Evolutionary conservation across 2,113 vertebrate genomes (phyloP).

Genomic region (Laterallus jamaicensis): DNA sequence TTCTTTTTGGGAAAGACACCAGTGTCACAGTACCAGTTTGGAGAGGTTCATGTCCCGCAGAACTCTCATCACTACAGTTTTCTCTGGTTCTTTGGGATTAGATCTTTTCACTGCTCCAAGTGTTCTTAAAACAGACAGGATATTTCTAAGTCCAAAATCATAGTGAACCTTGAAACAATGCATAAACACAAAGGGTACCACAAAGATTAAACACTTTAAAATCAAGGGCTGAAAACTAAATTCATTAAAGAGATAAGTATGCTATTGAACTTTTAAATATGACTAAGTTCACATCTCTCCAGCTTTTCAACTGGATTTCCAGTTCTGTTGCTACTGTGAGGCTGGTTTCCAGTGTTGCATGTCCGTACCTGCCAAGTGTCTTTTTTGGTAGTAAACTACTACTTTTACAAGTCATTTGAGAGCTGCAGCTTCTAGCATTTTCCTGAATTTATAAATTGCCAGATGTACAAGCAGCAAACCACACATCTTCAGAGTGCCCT

Average conservation of each 20-base stretch:
- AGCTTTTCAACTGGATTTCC: background rate
- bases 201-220: background rate
- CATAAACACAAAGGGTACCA: background rate
- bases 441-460: background rate
- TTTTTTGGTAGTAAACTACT: background rate
- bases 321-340: background rate
- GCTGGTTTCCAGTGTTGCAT: background rate
- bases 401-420: background rate
- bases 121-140: conserved; percentile 80
- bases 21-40: conserved; percentile 72
- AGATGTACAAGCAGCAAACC: background rate
- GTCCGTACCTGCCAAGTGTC: background rate
- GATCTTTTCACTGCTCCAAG: conserved; percentile 78
- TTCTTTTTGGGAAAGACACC: background rate
- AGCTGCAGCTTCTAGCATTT: background rate
- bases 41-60: conserved; percentile 82
- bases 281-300: background rate
- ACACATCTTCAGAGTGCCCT: background rate
- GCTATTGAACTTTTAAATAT: background rate
- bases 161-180: conserved; percentile 77
- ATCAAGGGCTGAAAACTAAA: background rate
- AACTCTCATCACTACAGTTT: conserved; percentile 80
- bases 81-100: conserved; percentile 77
- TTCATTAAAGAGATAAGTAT: background rate
- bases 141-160: conserved; percentile 80